Evolutionary conservation across 1,140 invertebrate genomes (phyloP).

Genomic region (Amyelois transitella): DNA sequence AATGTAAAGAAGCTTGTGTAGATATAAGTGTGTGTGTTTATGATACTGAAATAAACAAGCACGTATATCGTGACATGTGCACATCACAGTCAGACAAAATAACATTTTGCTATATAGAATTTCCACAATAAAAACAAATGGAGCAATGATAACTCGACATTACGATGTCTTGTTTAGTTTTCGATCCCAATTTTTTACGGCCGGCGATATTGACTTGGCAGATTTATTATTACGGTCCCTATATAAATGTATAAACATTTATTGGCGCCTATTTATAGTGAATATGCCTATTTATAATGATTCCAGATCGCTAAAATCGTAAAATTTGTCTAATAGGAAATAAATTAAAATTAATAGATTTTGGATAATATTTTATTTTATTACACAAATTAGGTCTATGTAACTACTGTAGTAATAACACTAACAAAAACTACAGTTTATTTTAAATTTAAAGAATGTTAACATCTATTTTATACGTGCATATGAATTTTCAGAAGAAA

Average conservation of each 20-base stretch:
- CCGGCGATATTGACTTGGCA: constrained; percentile 16
- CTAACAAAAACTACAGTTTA: no score
- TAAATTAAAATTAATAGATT: neutral
- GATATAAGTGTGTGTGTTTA: no score
- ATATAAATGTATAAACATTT: neutral
- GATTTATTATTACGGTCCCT: constrained; percentile 23
- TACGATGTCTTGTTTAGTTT: constrained; percentile 37
- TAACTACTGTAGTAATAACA: no score
- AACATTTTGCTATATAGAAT: neutral
- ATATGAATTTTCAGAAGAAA: no score
- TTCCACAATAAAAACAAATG: constrained; percentile 42
- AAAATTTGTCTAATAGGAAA: neutral
- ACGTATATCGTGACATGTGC: no score
- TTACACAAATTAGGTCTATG: no score
- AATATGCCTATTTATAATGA: neutral
- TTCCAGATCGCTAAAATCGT: neutral
- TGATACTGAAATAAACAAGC: no score
- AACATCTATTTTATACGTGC: no score
- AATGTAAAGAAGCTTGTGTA: no score
- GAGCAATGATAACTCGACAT: constrained; percentile 40
- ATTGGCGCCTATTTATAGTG: neutral
- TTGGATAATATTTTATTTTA: neutral
- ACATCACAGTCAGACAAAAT: no score
- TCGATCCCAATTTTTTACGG: constrained; percentile 25
- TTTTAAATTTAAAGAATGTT: no score